These are phyloP conservation scores for Eulemur albifrons DNA, from an alignment of 2,797 vertebrate genomes.

Conservation along the genomic window DNA sequence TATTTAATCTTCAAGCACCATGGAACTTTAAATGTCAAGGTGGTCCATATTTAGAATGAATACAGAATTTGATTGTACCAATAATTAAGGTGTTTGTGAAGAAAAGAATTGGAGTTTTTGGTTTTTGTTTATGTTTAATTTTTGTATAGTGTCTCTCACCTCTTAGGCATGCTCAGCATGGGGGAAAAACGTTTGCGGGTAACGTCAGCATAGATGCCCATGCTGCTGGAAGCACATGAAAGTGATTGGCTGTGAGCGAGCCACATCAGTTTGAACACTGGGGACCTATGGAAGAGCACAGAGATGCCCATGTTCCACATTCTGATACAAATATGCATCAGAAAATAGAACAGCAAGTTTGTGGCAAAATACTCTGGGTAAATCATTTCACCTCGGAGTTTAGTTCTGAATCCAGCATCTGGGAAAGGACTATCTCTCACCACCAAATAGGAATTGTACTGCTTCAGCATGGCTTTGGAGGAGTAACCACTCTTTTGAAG, in stretches of 20 bases:
- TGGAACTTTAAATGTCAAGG: conserved; percentile 62
- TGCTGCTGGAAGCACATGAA: background rate
- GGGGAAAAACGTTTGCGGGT: background rate
- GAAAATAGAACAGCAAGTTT: background rate
- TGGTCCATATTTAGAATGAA: conserved; percentile 48
- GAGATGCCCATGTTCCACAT: background rate
- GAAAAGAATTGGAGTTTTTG: background rate
- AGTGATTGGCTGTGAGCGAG: background rate
- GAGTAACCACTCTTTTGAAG: background rate
- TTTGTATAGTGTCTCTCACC: background rate
- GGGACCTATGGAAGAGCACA: background rate
- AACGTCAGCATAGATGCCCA: background rate
- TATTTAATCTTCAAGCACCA: conserved; percentile 54
- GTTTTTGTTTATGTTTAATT: conserved; percentile 1
- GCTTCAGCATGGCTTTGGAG: background rate
- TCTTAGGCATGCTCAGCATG: background rate
- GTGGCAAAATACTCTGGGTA: background rate
- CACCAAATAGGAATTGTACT: background rate
- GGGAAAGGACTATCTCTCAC: background rate
- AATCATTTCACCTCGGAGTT: background rate
- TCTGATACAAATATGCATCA: background rate
- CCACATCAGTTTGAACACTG: background rate
- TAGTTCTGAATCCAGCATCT: background rate
- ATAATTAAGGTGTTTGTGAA: conserved; percentile 21
- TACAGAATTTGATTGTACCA: background rate